Conservation (phyloP, 2,888 invertebrate species). For the Lordiphosa fenestrarum region DNA sequence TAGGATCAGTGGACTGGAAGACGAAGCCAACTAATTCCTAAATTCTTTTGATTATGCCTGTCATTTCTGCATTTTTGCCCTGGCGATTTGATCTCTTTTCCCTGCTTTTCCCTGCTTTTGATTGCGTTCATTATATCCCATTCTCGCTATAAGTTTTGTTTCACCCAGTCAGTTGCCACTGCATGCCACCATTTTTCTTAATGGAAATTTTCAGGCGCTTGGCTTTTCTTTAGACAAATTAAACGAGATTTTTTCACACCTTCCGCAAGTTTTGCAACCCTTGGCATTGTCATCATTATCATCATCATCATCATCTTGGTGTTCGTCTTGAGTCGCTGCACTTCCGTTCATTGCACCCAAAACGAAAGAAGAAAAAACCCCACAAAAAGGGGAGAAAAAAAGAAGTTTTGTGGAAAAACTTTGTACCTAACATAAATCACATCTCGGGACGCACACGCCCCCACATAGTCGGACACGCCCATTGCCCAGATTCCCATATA, state of each 20-base stretch:
- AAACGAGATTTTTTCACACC: constrained; percentile 60
- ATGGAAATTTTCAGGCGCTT: constrained; percentile 62
- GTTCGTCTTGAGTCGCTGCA: constrained; percentile 49
- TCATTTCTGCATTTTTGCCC: constrained; percentile 9
- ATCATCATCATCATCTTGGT: constrained; percentile 32
- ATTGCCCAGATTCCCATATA: constrained; percentile 11
- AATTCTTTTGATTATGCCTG: not conserved
- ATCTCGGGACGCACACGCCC: constrained; percentile 38
- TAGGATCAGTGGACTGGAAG: not conserved
- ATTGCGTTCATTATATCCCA: constrained; percentile 48
- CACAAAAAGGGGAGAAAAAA: constrained; percentile 19
- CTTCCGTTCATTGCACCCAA: constrained; percentile 65
- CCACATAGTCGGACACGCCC: constrained; percentile 47
- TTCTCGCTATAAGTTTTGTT: constrained; percentile 28
- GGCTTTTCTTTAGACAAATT: constrained; percentile 66
- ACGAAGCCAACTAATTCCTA: too few relatives aligned
- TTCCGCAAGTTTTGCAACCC: constrained; percentile 30
- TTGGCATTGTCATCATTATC: constrained; percentile 52
- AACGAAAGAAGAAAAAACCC: constrained; percentile 4
- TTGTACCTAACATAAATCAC: constrained; percentile 70
- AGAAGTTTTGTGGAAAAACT: constrained; percentile 62
- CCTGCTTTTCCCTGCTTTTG: constrained; percentile 28
- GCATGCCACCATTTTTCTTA: constrained; percentile 62
- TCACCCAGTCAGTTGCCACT: constrained; percentile 54
- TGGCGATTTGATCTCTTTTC: constrained; percentile 34